Base-by-base conservation (phyloP, 1,140 invertebrate species). In the Drosophila tani region DNA sequence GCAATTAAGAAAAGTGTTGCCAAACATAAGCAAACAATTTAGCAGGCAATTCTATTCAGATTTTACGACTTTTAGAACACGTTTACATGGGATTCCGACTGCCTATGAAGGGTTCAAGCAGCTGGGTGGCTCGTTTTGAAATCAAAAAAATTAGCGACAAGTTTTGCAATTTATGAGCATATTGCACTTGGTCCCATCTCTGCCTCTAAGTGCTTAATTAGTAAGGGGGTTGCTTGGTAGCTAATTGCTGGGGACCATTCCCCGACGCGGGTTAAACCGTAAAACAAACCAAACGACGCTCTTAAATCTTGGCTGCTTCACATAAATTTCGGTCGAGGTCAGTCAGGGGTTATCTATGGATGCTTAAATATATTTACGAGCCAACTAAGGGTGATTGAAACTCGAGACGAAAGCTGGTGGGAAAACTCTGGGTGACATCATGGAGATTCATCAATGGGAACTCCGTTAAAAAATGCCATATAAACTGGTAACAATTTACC, bases 1-100 rank as follows among this genome's bases (percentile, higher is more conserved):
- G 73, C 74, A 77, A 77, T 68, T 75, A 75, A 75, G 73, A 62
- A 51, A 75, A 66, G 50, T 75, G 60, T 75, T 75, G 60, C 63
- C 32, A 47, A 66, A 67, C 47, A 76, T 76, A 67, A 67, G 62
- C 63, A 67, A 76, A 67, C 53, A 76, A 59, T 76, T 58, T 73
- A 74, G 29, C 24, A 40, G 69, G 53, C 51, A 17, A 67, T 69
- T 69, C 66, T 69, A 69, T 47, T 53, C 49, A 1, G 53, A 40
- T 74, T 74, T 60, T 73, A 71, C 38, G 43, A 41, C 24, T 68
- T 38, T 70, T 38, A 70, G 64, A 70, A 70, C 67, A 68, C 41
- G 67, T 68, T 70, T 68, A 56, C 49, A 68, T 35, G 57, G 32
- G 2, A 5, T 15, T 15, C 43, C 12, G 17, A 21, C 35, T 15